Percentiles rank a stretch among this genome's conserved stretches.
phyloP scores from a whole-genome alignment of 1,140 invertebrate genomes.

The Daktulosphaira vitifoliae region DNA sequence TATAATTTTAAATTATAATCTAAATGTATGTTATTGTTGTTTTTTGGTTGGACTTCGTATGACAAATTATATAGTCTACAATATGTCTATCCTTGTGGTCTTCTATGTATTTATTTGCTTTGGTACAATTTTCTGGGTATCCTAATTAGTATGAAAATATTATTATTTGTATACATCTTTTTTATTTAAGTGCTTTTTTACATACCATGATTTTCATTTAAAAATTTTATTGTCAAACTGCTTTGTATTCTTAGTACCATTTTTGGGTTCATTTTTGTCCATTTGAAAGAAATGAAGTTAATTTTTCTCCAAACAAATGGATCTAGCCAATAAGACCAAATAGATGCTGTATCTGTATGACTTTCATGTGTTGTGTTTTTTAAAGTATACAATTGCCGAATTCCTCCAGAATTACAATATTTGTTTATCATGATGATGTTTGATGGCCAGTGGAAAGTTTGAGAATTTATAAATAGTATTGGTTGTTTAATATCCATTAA shows the following conservation, averaged over 20 bases:
- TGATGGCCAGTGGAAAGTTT: constrained; percentile 55
- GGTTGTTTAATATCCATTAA: constrained; percentile 49
- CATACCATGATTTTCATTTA: constrained; percentile 40
- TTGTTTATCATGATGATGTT: constrained; percentile 50
- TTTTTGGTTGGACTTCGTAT: not conserved
- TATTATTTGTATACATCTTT: no score
- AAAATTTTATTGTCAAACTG: constrained; percentile 43
- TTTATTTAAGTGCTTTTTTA: no score
- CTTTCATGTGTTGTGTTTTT: constrained; percentile 45
- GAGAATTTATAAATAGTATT: constrained; percentile 56
- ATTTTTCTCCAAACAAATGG: constrained; percentile 41
- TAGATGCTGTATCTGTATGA: constrained; percentile 44
- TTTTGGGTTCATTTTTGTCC: constrained; percentile 44
- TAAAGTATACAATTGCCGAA: constrained; percentile 44
- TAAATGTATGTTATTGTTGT: no score
- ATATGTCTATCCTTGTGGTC: not conserved
- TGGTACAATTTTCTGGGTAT: not conserved
- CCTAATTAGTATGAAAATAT: not conserved
- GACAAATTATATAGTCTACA: constrained; percentile 2
- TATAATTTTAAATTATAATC: no score
- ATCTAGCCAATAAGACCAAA: constrained; percentile 46
- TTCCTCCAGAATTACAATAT: not conserved
- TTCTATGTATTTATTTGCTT: not conserved
- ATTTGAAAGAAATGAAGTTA: no score
- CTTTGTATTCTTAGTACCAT: constrained; percentile 44